phyloP scores from a whole-genome alignment of 2,797 vertebrate genomes.

The Rhodeus uyekii region DNA sequence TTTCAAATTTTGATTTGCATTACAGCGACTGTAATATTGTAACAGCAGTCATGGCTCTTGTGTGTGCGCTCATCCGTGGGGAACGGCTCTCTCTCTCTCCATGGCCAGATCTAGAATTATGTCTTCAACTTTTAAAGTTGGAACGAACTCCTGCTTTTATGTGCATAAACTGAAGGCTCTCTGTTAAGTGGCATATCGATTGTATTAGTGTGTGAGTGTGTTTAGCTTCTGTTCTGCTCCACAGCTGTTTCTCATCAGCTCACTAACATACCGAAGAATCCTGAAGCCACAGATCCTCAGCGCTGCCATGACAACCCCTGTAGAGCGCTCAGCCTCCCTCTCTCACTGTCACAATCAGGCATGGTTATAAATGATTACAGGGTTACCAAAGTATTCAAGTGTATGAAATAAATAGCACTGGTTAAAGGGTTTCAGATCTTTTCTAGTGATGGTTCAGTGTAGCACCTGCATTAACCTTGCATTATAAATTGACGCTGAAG shows the following conservation, averaged over 20 bases:
- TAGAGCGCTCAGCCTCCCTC: not conserved
- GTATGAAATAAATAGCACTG: conserved; percentile 12
- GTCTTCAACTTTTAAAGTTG: not conserved
- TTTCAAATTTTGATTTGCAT: not conserved
- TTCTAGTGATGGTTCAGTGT: not conserved
- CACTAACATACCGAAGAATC: conserved; percentile 66
- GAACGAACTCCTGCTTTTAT: not conserved
- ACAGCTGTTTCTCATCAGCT: conserved; percentile 74
- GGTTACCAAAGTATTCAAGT: not conserved
- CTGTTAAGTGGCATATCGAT: conserved; percentile 11
- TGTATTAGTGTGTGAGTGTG: conserved; percentile 22
- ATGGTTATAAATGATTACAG: conserved; percentile 11
- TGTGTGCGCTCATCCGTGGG: not conserved
- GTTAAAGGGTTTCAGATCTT: not conserved
- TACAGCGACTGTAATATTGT: not conserved
- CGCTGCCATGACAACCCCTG: conserved; percentile 44
- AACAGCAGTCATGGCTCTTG: not conserved
- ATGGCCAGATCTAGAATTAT: not conserved
- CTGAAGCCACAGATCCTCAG: conserved; percentile 52
- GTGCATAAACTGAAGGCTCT: not conserved
- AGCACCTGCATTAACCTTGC: no score
- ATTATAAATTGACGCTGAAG: no score
- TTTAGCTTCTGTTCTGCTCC: conserved; percentile 44
- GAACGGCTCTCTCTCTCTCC: not conserved
- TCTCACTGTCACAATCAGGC: conserved; percentile 2